A percentile compares a stretch with the other conserved stretches of the same genome.
phyloP scores from a whole-genome alignment of 2,888 invertebrate species.

The Erpobdella octoculata region DNA sequence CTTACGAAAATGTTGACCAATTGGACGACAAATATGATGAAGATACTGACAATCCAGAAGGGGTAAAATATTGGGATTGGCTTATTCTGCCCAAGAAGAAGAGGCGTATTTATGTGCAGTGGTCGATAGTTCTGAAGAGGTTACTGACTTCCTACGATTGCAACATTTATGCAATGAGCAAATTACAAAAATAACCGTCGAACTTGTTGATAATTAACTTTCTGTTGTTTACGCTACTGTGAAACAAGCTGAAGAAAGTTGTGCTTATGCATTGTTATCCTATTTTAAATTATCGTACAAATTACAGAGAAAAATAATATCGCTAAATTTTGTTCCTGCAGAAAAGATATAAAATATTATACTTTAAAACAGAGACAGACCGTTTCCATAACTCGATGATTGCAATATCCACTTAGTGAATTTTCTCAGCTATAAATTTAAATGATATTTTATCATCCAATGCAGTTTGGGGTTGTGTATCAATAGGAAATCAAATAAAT shows the following conservation, averaged over 20 bases:
- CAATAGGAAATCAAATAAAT: no score
- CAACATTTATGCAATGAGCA: slow-evolving; percentile 73
- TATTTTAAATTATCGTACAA: not conserved
- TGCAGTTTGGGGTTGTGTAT: no score
- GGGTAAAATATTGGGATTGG: slow-evolving; percentile 75
- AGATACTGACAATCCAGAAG: slow-evolving; percentile 69
- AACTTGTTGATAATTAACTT: slow-evolving; percentile 85
- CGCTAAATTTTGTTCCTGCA: not conserved
- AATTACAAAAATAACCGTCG: slow-evolving; percentile 76
- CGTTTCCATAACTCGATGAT: slow-evolving; percentile 77
- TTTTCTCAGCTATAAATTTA: slow-evolving; percentile 90
- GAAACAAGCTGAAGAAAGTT: slow-evolving; percentile 65
- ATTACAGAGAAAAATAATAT: slow-evolving; percentile 50
- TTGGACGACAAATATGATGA: slow-evolving; percentile 70
- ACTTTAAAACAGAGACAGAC: slow-evolving; percentile 83
- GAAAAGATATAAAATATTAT: slow-evolving; percentile 71
- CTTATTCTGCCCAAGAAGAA: slow-evolving; percentile 61
- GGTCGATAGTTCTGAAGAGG: slow-evolving; percentile 79
- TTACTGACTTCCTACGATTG: slow-evolving; percentile 79
- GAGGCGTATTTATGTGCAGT: slow-evolving; percentile 76
- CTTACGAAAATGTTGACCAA: slow-evolving; percentile 70
- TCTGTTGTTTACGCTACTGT: slow-evolving; percentile 85
- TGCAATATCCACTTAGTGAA: slow-evolving; percentile 92
- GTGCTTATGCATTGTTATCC: no score
- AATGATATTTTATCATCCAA: slow-evolving; percentile 79